Evolutionary conservation across 2,888 invertebrate species (phyloP).

Genomic region (Brachynemurus nebulosus): DNA sequence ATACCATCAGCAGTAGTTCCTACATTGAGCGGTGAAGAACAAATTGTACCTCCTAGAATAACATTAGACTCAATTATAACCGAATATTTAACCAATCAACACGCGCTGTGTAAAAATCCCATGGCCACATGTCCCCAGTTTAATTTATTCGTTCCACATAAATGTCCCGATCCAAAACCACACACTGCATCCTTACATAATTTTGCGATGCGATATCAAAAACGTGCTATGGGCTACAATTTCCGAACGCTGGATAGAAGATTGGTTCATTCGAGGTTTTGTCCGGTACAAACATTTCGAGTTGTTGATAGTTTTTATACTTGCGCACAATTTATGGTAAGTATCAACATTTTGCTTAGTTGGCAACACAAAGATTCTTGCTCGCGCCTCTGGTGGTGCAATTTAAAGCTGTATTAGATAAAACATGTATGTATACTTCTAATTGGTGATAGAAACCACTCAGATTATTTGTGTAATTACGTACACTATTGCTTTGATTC

Average conservation of each 20-base stretch:
- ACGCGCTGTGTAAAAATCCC: conserved; percentile 94
- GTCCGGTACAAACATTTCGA: conserved; percentile 58
- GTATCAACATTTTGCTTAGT: conserved; percentile 6
- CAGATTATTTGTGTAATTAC: background rate
- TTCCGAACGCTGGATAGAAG: conserved; percentile 58
- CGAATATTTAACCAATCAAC: conserved; percentile 93
- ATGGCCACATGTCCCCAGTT: conserved; percentile 96
- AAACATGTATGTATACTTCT: too few relatives aligned
- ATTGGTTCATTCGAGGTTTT: conserved; percentile 71
- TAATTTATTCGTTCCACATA: conserved; percentile 88
- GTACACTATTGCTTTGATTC: too few relatives aligned
- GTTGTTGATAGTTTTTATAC: conserved; percentile 62
- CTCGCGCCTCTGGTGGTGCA: too few relatives aligned
- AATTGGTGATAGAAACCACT: too few relatives aligned
- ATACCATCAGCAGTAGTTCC: conserved; percentile 22
- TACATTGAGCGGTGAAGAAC: conserved; percentile 20
- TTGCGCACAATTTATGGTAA: conserved; percentile 33
- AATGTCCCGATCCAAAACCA: conserved; percentile 81
- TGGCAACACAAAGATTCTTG: too few relatives aligned
- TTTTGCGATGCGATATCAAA: conserved; percentile 47
- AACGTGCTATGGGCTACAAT: conserved; percentile 40
- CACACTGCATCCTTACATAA: conserved; percentile 52
- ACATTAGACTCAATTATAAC: conserved; percentile 87
- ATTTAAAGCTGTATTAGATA: too few relatives aligned
- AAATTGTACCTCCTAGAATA: conserved; percentile 33